Conservation (phyloP, 2,113 vertebrate genomes). For the Heteronetta atricapilla region DNA sequence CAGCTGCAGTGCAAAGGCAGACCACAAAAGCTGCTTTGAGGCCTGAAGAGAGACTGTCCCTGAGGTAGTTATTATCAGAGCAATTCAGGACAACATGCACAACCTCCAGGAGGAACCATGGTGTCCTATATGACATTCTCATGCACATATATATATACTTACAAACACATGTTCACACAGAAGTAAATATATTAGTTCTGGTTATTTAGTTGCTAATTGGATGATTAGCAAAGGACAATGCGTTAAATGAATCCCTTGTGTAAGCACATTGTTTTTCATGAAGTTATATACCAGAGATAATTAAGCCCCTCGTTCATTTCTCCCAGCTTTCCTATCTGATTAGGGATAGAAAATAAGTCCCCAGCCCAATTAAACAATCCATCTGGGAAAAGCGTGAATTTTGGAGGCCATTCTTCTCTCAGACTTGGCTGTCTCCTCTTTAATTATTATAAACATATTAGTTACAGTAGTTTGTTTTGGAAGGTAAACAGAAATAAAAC, state of each 20-base stretch:
- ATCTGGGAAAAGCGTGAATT: not conserved
- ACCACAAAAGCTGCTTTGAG: not conserved
- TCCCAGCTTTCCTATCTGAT: not conserved
- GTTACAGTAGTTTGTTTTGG: constrained; percentile 53
- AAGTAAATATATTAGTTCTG: not conserved
- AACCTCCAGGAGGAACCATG: not conserved
- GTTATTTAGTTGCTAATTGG: not conserved
- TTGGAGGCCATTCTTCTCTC: not conserved
- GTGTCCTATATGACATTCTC: not conserved
- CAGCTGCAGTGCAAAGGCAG: not conserved
- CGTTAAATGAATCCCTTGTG: not conserved
- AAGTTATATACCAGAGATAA: not conserved
- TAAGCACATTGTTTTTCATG: not conserved
- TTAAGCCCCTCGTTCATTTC: not conserved
- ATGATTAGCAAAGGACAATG: constrained; percentile 5
- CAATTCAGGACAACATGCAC: not conserved
- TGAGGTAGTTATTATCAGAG: not conserved
- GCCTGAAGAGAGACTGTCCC: not conserved
- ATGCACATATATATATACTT: not conserved
- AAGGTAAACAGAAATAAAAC: constrained; percentile 62
- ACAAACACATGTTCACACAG: accelerated
- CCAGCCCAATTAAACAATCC: not conserved
- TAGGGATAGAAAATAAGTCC: not conserved
- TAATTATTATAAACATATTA: constrained; percentile 46
- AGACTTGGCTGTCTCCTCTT: not conserved